Evolutionary conservation across 2,888 invertebrate genomes (phyloP), one percentile per base, ranked within the genome.

Genomic region (Morinoia aosen): DNA sequence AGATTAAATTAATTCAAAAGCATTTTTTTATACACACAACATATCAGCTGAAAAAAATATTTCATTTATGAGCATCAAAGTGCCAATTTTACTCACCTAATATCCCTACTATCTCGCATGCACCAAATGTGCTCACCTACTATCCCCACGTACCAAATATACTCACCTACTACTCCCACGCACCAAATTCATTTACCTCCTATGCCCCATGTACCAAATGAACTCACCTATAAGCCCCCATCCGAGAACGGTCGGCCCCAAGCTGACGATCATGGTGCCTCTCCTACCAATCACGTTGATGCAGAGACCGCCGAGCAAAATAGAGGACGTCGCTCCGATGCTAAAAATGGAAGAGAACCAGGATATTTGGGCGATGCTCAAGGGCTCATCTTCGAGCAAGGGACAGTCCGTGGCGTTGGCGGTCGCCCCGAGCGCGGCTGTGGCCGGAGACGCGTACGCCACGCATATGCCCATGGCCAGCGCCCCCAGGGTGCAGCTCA

Each of bases 241-340:
- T 14, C 99, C 96, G 48, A 39, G 48, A 33, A 95, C 14, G 97
- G 99, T 99, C 1, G 99, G 98, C 90, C 98, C 97, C 48, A 98
- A 98, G 7, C 98, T 98, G 48, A 98, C 97, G 95, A 98, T 98
- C 96, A 99, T 98, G 2, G 99, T 98, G 97, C 98, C 40, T 95
- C 58, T 95, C 39, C 95, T 16, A 58, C 95, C 95, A 56, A 95
- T 58, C 40, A 19, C 57, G 58, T 95, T 95, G 40, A 95, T 95
- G 40, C 19, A 58, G 40, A 95, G 64, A 8, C 95, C 95, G 11
- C 57, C 95, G 11, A 95, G 58, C 0, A 64, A 64, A 58, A 40
- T 48, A n/a, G 58, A 33, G 19, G 14, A 40, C 14, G 58, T 10
- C 12, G 95, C 95, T 4, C 95, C 95, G 16, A 95, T 64, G 39